These are phyloP conservation scores for Perognathus longimembris DNA, from an alignment of 2,113 vertebrate species.

Conservation along the genomic window DNA sequence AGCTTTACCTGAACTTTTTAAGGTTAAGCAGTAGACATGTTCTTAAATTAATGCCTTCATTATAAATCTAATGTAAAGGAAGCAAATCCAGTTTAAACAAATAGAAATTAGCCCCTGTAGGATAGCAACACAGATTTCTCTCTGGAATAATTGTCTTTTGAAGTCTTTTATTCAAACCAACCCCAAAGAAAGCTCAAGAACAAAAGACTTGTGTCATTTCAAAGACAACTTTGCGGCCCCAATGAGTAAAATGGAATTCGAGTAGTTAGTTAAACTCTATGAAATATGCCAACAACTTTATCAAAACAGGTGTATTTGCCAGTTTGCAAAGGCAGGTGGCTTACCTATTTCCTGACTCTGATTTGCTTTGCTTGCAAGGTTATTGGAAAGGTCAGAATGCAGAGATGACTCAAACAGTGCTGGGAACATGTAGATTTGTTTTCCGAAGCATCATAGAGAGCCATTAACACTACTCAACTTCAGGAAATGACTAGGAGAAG, in stretches of 20 bases:
- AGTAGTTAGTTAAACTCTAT: neutral
- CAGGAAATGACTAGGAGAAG: neutral
- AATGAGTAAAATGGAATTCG: neutral
- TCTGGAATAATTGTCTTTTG: neutral
- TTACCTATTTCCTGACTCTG: constrained; percentile 60
- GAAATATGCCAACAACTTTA: neutral
- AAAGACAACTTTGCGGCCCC: constrained; percentile 12
- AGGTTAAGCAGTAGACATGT: neutral
- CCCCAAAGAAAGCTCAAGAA: neutral
- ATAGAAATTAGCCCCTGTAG: neutral
- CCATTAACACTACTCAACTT: neutral
- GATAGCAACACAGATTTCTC: neutral
- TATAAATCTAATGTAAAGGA: constrained; percentile 27
- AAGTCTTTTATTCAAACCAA: constrained; percentile 44
- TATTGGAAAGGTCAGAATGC: constrained; percentile 37
- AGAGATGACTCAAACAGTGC: neutral
- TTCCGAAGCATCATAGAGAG: neutral
- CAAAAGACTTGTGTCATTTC: neutral
- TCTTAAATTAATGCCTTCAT: constrained; percentile 37
- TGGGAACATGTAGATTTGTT: neutral
- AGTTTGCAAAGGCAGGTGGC: constrained; percentile 19
- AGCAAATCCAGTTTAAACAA: constrained; percentile 8
- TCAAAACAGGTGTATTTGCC: neutral
- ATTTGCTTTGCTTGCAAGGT: neutral
- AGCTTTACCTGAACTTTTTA: neutral